phyloP scores from a whole-genome alignment of 2,888 invertebrate genomes.

The Galerucella nymphaeae region DNA sequence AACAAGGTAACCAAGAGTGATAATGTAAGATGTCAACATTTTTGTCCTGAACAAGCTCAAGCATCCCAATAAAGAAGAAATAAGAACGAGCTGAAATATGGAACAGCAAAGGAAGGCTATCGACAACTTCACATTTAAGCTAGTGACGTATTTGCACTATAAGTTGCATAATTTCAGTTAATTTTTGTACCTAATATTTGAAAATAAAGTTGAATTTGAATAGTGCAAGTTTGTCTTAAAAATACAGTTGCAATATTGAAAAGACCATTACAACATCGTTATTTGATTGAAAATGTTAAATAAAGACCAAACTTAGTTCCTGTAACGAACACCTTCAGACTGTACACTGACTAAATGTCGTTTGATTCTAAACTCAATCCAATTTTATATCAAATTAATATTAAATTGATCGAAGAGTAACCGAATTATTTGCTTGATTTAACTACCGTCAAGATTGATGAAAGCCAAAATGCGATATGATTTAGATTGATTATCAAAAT shows the following conservation, averaged over 20 bases:
- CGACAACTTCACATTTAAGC: too few relatives aligned
- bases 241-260: not conserved
- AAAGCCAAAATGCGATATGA: conserved; percentile 32
- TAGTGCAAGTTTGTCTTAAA: not conserved
- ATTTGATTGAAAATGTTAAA: not conserved
- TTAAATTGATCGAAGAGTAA: conserved; percentile 32
- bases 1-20: too few relatives aligned
- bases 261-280: not conserved
- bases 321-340: not conserved
- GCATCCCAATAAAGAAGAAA: too few relatives aligned
- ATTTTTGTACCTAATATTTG: too few relatives aligned
- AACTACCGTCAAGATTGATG: conserved; percentile 34
- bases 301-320: not conserved
- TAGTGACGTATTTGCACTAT: too few relatives aligned
- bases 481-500: conserved; percentile 32
- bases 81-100: too few relatives aligned
- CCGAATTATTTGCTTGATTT: conserved; percentile 33
- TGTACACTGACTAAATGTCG: conserved; percentile 1
- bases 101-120: too few relatives aligned
- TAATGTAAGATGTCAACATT: too few relatives aligned
- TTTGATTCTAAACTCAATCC: conserved; percentile 15
- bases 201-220: not conserved
- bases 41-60: too few relatives aligned
- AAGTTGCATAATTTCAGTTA: too few relatives aligned
- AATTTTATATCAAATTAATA: conserved; percentile 29